Evolutionary conservation across 2,888 invertebrate genomes (phyloP).

Genomic region (Osmoderma eremita): DNA sequence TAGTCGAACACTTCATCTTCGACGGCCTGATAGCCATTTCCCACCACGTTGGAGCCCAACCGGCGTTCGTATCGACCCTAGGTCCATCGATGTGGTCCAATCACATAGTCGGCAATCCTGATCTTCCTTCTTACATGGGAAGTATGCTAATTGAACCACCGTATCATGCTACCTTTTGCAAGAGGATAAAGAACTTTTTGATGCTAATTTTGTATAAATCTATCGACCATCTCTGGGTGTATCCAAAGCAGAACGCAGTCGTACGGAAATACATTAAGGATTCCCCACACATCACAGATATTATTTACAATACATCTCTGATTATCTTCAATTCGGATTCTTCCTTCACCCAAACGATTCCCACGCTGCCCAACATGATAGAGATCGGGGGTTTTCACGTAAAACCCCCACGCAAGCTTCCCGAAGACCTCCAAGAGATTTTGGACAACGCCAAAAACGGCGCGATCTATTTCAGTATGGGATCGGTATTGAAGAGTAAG

Average conservation of each 20-base stretch:
- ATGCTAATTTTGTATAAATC: constrained; percentile 1
- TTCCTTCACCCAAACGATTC: constrained; percentile 41
- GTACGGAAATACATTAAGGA: constrained; percentile 45
- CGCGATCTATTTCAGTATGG: constrained; percentile 59
- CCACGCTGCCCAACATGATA: constrained; percentile 48
- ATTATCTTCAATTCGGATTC: constrained; percentile 47
- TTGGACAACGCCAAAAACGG: constrained; percentile 56
- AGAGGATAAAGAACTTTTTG: constrained; percentile 41
- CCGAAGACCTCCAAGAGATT: constrained; percentile 53
- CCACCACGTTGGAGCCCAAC: constrained; percentile 51
- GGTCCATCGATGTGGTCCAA: constrained; percentile 62
- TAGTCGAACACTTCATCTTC: constrained; percentile 62
- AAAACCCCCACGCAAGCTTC: constrained; percentile 40
- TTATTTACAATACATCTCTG: constrained; percentile 47
- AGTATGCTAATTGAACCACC: neutral
- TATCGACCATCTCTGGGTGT: constrained; percentile 28
- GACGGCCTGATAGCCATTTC: constrained; percentile 61
- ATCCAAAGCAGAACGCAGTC: constrained; percentile 43
- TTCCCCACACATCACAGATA: constrained; percentile 43
- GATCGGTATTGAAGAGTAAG: constrained; percentile 55
- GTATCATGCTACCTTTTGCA: constrained; percentile 38
- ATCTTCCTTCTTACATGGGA: constrained; percentile 59
- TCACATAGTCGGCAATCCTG: constrained; percentile 63
- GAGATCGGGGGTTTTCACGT: constrained; percentile 50
- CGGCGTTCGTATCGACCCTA: constrained; percentile 9